phyloP scores from a whole-genome alignment of 2,113 vertebrate species.

The Mystacornis crossleyi region DNA sequence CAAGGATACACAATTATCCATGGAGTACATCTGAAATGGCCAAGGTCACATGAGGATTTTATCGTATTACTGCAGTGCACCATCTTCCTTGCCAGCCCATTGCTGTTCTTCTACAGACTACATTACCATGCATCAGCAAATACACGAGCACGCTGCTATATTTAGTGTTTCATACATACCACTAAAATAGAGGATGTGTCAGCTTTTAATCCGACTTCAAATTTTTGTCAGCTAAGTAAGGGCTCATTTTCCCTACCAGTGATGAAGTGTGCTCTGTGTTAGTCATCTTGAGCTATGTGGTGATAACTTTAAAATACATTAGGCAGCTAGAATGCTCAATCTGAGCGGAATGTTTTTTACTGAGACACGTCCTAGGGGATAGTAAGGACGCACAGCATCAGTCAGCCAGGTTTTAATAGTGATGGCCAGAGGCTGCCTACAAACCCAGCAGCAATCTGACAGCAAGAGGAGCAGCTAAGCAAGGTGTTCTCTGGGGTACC shows the following conservation, averaged over 20 bases:
- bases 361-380: background rate
- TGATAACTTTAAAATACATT: background rate
- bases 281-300: background rate
- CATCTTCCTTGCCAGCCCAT: constrained; percentile 50
- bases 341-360: background rate
- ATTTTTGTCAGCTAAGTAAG: constrained; percentile 45
- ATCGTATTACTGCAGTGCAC: constrained; percentile 60
- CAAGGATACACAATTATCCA: background rate
- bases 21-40: background rate
- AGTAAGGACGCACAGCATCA: background rate
- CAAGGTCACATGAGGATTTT: constrained; percentile 55
- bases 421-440: background rate
- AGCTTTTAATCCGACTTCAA: constrained; percentile 36
- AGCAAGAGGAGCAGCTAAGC: background rate
- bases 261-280: background rate
- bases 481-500: background rate
- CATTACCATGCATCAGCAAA: constrained; percentile 70
- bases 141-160: background rate
- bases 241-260: background rate
- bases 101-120: constrained; percentile 39
- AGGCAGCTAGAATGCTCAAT: background rate
- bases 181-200: constrained; percentile 38
- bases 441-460: background rate
- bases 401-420: background rate
- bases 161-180: constrained; percentile 48